A percentile compares a stretch with the other conserved stretches of the same genome.
Evolutionary conservation across 2,888 invertebrate species (phyloP).

Genomic region (Seira ritae): DNA sequence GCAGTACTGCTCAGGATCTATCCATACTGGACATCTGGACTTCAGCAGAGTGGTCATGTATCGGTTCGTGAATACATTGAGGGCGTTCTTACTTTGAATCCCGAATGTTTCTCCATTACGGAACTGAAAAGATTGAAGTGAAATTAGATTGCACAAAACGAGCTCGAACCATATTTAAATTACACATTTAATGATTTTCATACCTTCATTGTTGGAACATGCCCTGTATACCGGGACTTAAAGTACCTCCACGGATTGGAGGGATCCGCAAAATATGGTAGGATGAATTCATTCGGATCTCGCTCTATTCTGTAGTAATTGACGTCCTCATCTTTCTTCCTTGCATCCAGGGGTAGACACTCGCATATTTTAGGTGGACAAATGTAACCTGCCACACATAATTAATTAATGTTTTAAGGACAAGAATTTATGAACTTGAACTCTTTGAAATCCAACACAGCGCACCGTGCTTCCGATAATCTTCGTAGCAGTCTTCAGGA

Average conservation of each 20-base stretch:
- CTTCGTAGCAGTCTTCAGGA: constrained; percentile 66
- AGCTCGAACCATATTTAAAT: too few relatives aligned
- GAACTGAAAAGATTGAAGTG: constrained; percentile 50
- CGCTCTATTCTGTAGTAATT: constrained; percentile 65
- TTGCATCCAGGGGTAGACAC: constrained; percentile 68
- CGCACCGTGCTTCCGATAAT: constrained; percentile 64
- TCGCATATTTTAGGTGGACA: constrained; percentile 68
- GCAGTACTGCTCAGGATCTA: constrained; percentile 67
- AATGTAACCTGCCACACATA: constrained; percentile 63
- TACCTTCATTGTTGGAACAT: constrained; percentile 70
- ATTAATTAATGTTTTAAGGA: background rate
- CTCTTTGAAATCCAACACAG: too few relatives aligned
- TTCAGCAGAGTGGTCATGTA: constrained; percentile 66
- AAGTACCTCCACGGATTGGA: constrained; percentile 68
- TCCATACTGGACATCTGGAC: constrained; percentile 68
- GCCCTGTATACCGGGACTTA: constrained; percentile 65
- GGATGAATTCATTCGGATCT: constrained; percentile 64
- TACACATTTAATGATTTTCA: too few relatives aligned
- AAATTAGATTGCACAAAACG: too few relatives aligned
- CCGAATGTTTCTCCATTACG: constrained; percentile 67
- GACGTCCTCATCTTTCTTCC: constrained; percentile 64
- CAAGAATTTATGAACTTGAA: background rate
- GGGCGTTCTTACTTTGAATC: constrained; percentile 61
- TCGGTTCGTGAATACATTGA: constrained; percentile 66
- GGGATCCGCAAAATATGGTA: constrained; percentile 70